Evolutionary conservation across 1,140 invertebrate species (phyloP).

Genomic region (Saccostrea echinata): DNA sequence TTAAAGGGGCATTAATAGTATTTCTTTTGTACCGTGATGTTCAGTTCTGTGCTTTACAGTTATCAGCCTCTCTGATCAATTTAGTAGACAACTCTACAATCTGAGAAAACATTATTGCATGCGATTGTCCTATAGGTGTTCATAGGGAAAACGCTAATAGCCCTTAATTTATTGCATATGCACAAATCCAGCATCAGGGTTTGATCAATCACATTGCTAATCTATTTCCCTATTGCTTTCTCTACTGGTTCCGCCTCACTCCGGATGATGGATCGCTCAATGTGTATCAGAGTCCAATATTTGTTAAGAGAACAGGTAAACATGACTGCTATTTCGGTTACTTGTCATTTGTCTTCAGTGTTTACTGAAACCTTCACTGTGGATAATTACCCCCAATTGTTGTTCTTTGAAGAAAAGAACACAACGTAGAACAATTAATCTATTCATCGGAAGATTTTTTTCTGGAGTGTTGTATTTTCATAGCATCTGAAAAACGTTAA

Average conservation of each 20-base stretch:
- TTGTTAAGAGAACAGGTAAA: neutral
- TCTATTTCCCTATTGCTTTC: neutral
- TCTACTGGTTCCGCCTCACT: neutral
- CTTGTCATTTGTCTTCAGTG: slow-evolving; percentile 23
- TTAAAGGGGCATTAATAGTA: too few relatives aligned
- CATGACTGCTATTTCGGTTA: slow-evolving; percentile 29
- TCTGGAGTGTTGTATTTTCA: neutral
- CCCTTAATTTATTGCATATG: slow-evolving; percentile 17
- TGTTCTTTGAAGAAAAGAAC: neutral
- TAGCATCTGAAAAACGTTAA: too few relatives aligned
- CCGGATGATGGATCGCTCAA: neutral
- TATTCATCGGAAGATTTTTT: neutral
- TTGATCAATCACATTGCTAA: slow-evolving; percentile 19
- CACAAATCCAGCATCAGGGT: neutral
- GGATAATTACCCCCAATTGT: neutral
- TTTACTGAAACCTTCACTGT: slow-evolving; percentile 7
- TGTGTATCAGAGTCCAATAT: slow-evolving; percentile 21
- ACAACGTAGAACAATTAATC: neutral
- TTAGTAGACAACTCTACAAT: neutral
- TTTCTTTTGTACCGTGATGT: too few relatives aligned
- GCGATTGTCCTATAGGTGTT: neutral
- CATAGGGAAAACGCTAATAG: neutral
- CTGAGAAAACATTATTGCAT: neutral
- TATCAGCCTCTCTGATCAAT: too few relatives aligned
- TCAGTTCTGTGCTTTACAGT: too few relatives aligned